Evolutionary conservation across 2,113 vertebrate genomes (phyloP), one percentile per base, ranked within the genome.

Genomic region (Miniopterus natalensis): DNA sequence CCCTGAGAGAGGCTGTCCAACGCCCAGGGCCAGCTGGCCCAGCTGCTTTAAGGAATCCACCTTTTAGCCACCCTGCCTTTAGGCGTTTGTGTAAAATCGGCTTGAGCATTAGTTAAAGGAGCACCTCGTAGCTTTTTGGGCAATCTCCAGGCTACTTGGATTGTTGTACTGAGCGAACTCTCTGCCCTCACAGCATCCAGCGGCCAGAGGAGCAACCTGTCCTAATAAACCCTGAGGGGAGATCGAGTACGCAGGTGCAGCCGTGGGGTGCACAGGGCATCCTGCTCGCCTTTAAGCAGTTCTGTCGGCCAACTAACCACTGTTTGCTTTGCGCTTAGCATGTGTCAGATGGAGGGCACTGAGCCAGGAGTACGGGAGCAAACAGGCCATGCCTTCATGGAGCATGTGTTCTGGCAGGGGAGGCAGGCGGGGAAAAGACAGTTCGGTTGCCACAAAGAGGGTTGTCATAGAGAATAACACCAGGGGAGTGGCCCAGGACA

Each of bases 181-280:
- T 91, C 78, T 79, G 40, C 55, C 63, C 53, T 55, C 5, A 20
- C 29, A 53, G 79, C 40, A 29, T 42, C 42, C 4, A 55, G 53
- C 27, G 5, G 66, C 40, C 74, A 65, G 36, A 79, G 83, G 27
- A 57, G 59, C 53, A 31, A 10, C 20, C 9, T 4, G 8, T 47
- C 20, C 31, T 25, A 8, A 8, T 11, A 8, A 21, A 15, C 14
- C 36, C 40, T 29, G 20, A 42, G 3, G 13, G 61, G 20, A 47
- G 45, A 61, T 4, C 21, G 63, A 63, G 15, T 1, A 6, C 18
- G 36, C 45, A 57, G 18, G 15, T n/a, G 5, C 45, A 6, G 65
- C 42, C 9, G 3, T 2, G 4, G 1, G 29, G 59, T 31, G 4
- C 59, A 3, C 6, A 36, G 23, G 53, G 40, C 13, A 0, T 9